phyloP scores from a whole-genome alignment of 2,113 vertebrate species.

The Ciconia stormi region DNA sequence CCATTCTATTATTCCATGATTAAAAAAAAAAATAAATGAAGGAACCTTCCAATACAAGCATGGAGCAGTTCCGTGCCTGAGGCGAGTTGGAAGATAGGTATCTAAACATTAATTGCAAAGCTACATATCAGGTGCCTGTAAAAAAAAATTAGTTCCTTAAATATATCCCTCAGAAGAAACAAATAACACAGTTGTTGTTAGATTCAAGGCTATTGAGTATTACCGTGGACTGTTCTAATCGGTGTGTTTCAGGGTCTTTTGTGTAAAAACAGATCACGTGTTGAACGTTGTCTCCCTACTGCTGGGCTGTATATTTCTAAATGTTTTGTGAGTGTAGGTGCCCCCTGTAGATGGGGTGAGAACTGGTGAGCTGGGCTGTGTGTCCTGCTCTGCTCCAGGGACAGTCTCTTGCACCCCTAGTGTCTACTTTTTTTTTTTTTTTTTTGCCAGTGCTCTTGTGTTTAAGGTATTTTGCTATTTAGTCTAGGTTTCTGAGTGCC shows the following conservation, averaged over 20 bases:
- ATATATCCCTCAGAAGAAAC: background rate
- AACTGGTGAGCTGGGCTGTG: background rate
- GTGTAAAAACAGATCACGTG: background rate
- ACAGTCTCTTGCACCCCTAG: background rate
- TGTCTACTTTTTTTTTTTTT: background rate
- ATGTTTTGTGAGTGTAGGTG: background rate
- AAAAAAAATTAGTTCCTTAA: background rate
- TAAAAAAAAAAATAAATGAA: background rate
- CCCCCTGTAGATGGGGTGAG: background rate
- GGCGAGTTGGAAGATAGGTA: background rate
- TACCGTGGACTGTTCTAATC: rapidly evolving
- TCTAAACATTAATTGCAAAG: background rate
- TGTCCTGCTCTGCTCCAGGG: background rate
- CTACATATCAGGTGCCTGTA: background rate
- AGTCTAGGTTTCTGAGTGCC: background rate
- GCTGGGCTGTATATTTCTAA: background rate
- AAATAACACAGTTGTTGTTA: background rate
- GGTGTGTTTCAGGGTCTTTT: background rate
- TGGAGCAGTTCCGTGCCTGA: background rate
- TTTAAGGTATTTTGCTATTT: background rate
- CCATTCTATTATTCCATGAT: background rate
- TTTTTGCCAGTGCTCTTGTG: background rate
- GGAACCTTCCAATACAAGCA: background rate
- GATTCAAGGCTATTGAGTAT: background rate
- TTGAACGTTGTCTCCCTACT: background rate